Conservation (phyloP, 2,888 invertebrate species). For the Argynnis bischoffii region DNA sequence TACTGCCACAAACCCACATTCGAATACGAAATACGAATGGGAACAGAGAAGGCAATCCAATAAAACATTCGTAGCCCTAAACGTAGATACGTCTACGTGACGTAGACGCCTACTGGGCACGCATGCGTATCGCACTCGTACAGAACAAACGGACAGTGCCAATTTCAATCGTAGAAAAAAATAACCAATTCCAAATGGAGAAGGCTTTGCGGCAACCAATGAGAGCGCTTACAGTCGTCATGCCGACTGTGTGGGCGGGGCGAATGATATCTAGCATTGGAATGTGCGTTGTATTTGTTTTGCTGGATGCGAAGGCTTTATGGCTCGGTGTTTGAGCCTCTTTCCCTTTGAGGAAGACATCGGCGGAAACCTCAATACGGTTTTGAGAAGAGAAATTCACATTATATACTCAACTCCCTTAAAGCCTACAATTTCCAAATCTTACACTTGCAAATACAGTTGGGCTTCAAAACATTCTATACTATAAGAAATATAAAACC, state of each 20-base stretch:
- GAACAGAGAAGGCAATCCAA: slow-evolving; percentile 75
- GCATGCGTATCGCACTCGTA: slow-evolving; percentile 71
- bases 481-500: neutral
- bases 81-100: slow-evolving; percentile 80
- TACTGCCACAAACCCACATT: slow-evolving; percentile 68
- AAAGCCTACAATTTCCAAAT: slow-evolving; percentile 30
- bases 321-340: slow-evolving; percentile 77
- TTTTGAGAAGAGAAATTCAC: slow-evolving; percentile 71
- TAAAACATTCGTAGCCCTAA: slow-evolving; percentile 76
- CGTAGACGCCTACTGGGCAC: slow-evolving; percentile 70
- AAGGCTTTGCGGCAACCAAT: slow-evolving; percentile 80
- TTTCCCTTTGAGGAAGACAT: slow-evolving; percentile 74
- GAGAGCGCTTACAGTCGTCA: slow-evolving; percentile 78
- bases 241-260: slow-evolving; percentile 82
- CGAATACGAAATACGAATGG: slow-evolving; percentile 73
- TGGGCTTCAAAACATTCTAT: neutral
- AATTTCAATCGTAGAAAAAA: slow-evolving; percentile 81
- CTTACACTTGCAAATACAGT: slow-evolving; percentile 1
- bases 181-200: slow-evolving; percentile 81
- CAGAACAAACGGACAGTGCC: slow-evolving; percentile 78
- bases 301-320: slow-evolving; percentile 79
- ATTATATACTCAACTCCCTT: slow-evolving; percentile 67
- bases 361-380: slow-evolving; percentile 75
- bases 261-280: slow-evolving; percentile 83
- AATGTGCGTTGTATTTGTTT: slow-evolving; percentile 82